A percentile compares a stretch with the other conserved stretches of the same genome.
Evolutionary conservation across 2,797 vertebrate genomes (phyloP).

Genomic region (Nannoperca obscura): DNA sequence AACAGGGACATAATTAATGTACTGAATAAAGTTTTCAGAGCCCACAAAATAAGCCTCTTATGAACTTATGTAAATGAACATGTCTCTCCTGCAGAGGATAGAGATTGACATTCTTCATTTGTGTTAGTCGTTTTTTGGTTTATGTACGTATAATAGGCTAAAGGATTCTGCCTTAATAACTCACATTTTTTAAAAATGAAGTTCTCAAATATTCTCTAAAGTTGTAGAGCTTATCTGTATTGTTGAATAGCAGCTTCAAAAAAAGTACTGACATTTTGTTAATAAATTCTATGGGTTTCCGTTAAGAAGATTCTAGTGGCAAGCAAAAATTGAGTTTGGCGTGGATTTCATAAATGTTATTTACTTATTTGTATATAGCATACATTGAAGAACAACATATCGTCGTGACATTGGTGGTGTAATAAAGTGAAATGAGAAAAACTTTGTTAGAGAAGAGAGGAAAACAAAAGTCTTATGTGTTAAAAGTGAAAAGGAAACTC

Average conservation of each 20-base stretch:
- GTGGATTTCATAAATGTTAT: background rate
- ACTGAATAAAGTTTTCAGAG: constrained; percentile 72
- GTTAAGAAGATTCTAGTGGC: constrained; percentile 16
- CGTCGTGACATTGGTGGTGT: background rate
- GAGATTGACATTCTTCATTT: constrained; percentile 74
- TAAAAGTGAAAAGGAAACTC: constrained; percentile 59
- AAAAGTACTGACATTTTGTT: constrained; percentile 19
- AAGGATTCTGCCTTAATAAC: constrained; percentile 71
- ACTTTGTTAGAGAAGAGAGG: constrained; percentile 23
- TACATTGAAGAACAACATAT: background rate
- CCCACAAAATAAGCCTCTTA: constrained; percentile 83
- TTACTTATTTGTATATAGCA: constrained; percentile 25
- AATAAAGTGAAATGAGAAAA: constrained; percentile 18
- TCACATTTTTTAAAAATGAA: constrained; percentile 62
- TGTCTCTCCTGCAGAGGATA: constrained; percentile 65
- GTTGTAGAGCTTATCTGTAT: constrained; percentile 68
- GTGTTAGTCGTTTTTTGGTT: constrained; percentile 69
- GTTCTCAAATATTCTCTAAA: constrained; percentile 65
- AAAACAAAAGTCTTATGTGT: constrained; percentile 35
- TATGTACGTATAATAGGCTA: constrained; percentile 65
- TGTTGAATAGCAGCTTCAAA: constrained; percentile 54
- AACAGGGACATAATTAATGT: constrained; percentile 76
- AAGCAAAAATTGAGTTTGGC: constrained; percentile 15
- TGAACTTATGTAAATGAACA: constrained; percentile 83
- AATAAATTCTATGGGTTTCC: constrained; percentile 23